These are phyloP conservation scores for Montifringilla adamsi DNA, from an alignment of 2,113 vertebrate genomes.

Conservation along the genomic window DNA sequence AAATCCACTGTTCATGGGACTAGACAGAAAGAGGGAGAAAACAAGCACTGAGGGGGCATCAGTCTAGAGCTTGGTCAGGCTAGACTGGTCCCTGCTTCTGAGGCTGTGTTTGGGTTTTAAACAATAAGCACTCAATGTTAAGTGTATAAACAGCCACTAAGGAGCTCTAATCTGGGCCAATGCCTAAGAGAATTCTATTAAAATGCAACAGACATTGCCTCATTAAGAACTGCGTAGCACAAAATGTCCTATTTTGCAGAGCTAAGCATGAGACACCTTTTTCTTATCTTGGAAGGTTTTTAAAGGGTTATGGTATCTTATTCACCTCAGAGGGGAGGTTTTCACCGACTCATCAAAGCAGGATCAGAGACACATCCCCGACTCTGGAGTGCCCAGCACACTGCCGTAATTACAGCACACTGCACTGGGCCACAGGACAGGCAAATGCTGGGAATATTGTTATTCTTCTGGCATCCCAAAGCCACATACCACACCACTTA, in stretches of 20 bases:
- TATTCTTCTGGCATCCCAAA: neutral
- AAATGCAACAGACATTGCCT: neutral
- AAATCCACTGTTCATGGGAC: neutral
- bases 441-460: neutral
- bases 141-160: neutral
- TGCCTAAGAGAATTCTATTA: conserved; percentile 10
- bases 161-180: neutral
- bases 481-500: neutral
- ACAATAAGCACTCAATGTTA: neutral
- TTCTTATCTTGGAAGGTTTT: neutral
- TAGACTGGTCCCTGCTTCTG: neutral
- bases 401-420: neutral
- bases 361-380: neutral
- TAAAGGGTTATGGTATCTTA: neutral
- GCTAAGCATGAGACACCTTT: neutral
- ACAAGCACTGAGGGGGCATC: neutral
- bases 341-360: neutral
- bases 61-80: neutral
- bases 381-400: neutral
- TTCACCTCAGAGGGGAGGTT: neutral
- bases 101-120: neutral
- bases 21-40: neutral
- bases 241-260: neutral
- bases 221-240: neutral
- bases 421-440: neutral